Evolutionary conservation across 2,113 vertebrate species (phyloP), one percentile per base, ranked within the genome.

Genomic region (Eulacestoma nigropectus): DNA sequence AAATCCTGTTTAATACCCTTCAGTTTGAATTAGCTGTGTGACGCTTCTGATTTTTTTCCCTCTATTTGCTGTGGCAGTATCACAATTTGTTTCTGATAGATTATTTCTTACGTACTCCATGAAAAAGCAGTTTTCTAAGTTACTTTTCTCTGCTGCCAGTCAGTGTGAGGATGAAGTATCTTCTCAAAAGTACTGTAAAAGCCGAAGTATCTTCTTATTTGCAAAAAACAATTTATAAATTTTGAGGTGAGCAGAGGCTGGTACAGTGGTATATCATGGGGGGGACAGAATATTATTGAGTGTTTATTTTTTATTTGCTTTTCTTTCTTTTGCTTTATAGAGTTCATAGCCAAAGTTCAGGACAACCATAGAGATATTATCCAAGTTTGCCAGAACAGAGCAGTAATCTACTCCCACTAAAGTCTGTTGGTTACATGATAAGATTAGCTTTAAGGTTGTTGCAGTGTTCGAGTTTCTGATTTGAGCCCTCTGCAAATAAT

Each of bases 1-100:
- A 96, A 94, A 94, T 96, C 90, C 44, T 75, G 16, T 94, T 94
- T 94, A 87, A 96, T 88, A 86, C 60, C 52, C 73, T 95, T 96
- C 73, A 37, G 29, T 68, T 55, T 92, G 68, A 94, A 95, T 93
- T 67, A 94, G 7, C 29, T 90, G 11, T 92, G 76, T 72, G 83
- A 84, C 5, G 0, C 10, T 78, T 92, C 37, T 78, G 73, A 57
- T 41, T 7, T 41, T 53, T 91, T 85, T 14, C 23, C n/a, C 12
- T 84, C 6, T 26, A 12, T 88, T 77, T 91, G 53, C 26, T 84
- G 26, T 84, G 37, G 39, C 49, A 68, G 50, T 64, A 68, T 78
- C 64, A 72, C 75, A 67, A 7, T 85, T 95, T 95, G 68, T 70
- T 92, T 44, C 35, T 86, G 25, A 77, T n/a, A 82, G 63, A 79